A percentile compares a stretch with the other conserved stretches of the same genome.
Evolutionary conservation across 2,888 invertebrate genomes (phyloP).

Genomic region (Lobophora halterata): DNA sequence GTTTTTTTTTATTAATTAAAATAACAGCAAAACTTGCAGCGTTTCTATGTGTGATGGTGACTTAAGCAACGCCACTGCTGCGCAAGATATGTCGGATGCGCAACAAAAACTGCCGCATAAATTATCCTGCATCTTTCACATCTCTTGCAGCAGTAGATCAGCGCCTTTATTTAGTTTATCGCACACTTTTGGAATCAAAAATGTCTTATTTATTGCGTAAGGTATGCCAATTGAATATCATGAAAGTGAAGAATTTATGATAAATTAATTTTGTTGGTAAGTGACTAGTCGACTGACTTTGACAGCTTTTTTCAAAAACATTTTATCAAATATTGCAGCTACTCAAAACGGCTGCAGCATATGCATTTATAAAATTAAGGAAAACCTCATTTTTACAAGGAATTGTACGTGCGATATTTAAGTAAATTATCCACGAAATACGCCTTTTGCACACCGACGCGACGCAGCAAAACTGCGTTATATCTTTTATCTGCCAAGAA

Average conservation of each 20-base stretch:
- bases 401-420: constrained; percentile 73
- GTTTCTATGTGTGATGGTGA: too few species aligned
- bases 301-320: constrained; percentile 31
- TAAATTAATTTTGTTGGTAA: constrained; percentile 21
- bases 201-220: constrained; percentile 26
- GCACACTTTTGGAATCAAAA: constrained; percentile 14
- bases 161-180: constrained; percentile 16
- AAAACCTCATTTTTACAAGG: constrained; percentile 58
- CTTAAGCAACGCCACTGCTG: too few species aligned
- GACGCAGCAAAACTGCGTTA: too few species aligned
- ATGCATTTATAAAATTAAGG: constrained; percentile 55
- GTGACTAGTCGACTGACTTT: constrained; percentile 32
- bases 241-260: constrained; percentile 11
- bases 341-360: constrained; percentile 20
- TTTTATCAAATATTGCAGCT: constrained; percentile 19
- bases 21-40: too few species aligned
- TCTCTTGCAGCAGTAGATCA: constrained; percentile 22
- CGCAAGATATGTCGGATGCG: too few species aligned
- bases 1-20: too few species aligned
- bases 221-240: constrained; percentile 11
- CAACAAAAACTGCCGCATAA: too few species aligned
- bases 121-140: too few species aligned
- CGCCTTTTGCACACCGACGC: too few species aligned
- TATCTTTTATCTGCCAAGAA: too few species aligned
- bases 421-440: constrained; percentile 48